Evolutionary conservation across 1,140 invertebrate genomes (phyloP).

Genomic region (Vollenhovia emeryi): DNA sequence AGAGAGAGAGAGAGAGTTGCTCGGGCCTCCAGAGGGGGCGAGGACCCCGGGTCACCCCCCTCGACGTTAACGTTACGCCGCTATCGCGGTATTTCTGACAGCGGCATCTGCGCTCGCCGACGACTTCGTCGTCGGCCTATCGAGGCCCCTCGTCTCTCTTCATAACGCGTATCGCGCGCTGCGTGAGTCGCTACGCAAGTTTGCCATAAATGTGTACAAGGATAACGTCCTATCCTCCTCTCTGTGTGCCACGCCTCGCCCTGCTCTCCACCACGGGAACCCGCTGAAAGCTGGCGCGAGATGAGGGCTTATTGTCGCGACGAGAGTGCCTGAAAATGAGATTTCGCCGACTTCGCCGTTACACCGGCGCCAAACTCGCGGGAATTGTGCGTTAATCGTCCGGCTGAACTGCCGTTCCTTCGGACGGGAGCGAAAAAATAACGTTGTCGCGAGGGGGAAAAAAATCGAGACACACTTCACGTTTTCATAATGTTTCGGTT

Average conservation of each 20-base stretch:
- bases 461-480: too few species aligned
- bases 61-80: slow-evolving; percentile 44
- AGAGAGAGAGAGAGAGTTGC: too few species aligned
- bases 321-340: slow-evolving; percentile 23
- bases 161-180: slow-evolving; percentile 24
- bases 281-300: slow-evolving; percentile 27
- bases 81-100: slow-evolving; percentile 33
- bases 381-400: slow-evolving; percentile 28
- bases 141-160: slow-evolving; percentile 26
- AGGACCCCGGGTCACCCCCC: background rate
- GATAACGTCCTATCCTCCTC: slow-evolving; percentile 24
- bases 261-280: slow-evolving; percentile 15
- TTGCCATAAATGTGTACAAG: slow-evolving; percentile 16
- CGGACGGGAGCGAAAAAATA: background rate
- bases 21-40: background rate
- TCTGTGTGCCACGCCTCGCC: background rate
- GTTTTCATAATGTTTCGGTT: background rate
- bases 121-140: slow-evolving; percentile 24
- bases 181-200: background rate
- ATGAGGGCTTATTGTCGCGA: slow-evolving; percentile 47
- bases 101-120: slow-evolving; percentile 23
- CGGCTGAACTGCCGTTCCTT: background rate
- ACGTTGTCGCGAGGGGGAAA: too few species aligned
- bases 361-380: slow-evolving; percentile 7
- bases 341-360: slow-evolving; percentile 21